Evolutionary conservation across 2,888 invertebrate species (phyloP).

Genomic region (Tenthredo livida): DNA sequence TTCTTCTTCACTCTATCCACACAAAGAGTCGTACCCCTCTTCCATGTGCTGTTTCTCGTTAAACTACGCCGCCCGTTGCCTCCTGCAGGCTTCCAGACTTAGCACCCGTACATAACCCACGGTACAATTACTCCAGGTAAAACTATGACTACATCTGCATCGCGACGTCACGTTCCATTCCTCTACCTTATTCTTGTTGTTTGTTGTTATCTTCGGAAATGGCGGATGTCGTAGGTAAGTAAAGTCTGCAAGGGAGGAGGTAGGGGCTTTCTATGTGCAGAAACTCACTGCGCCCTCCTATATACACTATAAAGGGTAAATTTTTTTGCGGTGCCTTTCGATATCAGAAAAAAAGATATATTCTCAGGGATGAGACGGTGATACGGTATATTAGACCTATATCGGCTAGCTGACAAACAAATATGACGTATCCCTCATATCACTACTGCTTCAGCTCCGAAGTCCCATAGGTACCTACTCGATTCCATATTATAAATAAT

Average conservation of each 20-base stretch:
- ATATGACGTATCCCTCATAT: neutral
- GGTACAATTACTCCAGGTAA: neutral
- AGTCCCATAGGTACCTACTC: neutral
- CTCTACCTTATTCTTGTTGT: neutral
- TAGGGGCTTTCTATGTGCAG: neutral
- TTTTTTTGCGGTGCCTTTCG: neutral
- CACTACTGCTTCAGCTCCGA: neutral
- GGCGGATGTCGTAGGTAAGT: neutral
- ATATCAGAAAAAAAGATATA: neutral
- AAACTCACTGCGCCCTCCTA: neutral
- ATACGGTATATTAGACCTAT: neutral
- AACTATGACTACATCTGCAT: neutral
- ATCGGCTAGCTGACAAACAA: neutral
- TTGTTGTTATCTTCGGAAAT: conserved; percentile 34
- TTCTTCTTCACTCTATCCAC: neutral
- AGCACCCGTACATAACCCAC: neutral
- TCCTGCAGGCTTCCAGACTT: neutral
- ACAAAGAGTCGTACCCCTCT: neutral
- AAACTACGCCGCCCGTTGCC: neutral
- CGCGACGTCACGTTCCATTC: neutral
- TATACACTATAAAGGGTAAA: neutral
- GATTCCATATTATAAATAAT: too few species aligned
- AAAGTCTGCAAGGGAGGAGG: neutral
- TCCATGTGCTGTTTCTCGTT: conserved; percentile 5
- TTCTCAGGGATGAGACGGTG: neutral